These are phyloP conservation scores for Alectura lathami DNA, from an alignment of 2,113 vertebrate species.

Conservation along the genomic window DNA sequence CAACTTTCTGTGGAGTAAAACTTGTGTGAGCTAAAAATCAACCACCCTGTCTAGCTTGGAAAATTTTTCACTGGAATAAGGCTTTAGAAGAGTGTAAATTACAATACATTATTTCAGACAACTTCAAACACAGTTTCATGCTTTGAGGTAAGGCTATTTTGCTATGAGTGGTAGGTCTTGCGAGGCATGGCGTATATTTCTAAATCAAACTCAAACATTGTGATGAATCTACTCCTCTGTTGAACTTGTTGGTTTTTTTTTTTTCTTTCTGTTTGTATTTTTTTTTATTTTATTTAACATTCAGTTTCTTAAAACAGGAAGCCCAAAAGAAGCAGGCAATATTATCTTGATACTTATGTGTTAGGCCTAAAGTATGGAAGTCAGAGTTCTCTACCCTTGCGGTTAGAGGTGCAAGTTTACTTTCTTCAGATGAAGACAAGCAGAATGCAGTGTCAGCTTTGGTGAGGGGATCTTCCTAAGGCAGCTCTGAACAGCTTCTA, in stretches of 20 bases:
- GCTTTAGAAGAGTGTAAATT: conserved; percentile 1
- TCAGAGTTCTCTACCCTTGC: neutral
- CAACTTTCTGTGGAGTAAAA: conserved; percentile 43
- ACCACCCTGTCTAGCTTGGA: neutral
- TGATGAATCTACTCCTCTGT: neutral
- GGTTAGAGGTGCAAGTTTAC: neutral
- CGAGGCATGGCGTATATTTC: neutral
- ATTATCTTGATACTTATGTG: neutral
- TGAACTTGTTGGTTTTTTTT: neutral
- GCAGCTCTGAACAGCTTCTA: neutral
- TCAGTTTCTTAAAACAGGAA: neutral
- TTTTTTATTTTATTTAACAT: neutral
- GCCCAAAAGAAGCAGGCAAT: neutral
- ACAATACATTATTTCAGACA: conserved; percentile 8
- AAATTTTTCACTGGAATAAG: conserved; percentile 16
- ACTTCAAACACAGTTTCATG: neutral
- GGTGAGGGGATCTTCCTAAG: neutral
- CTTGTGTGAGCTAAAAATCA: conserved; percentile 39
- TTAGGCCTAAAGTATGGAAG: neutral
- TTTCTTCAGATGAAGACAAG: neutral
- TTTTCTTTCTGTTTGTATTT: neutral
- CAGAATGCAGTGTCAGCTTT: neutral
- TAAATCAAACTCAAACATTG: neutral
- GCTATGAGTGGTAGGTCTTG: neutral
- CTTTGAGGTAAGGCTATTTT: neutral